phyloP scores from a whole-genome alignment of 1,140 invertebrate species.

The Calliphora vicina region DNA sequence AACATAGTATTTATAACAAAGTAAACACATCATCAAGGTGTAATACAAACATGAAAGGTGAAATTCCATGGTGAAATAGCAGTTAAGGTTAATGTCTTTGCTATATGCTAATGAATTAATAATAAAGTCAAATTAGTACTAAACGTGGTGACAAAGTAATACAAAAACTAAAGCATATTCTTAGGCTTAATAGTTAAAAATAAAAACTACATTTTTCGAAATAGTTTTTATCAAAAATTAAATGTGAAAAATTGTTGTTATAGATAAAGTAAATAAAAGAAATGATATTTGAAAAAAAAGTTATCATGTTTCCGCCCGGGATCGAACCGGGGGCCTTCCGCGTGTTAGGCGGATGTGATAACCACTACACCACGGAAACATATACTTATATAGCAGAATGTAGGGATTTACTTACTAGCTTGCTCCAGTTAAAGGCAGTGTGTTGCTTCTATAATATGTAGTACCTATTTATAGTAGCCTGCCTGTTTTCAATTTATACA shows the following conservation, averaged over 20 bases:
- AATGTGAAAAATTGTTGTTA: too few relatives aligned
- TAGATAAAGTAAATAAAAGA: too few relatives aligned
- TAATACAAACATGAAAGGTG: background rate
- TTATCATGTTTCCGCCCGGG: constrained; percentile 61
- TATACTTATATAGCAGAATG: too few relatives aligned
- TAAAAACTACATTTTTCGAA: too few relatives aligned
- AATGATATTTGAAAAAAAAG: background rate
- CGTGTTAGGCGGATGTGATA: constrained; percentile 64
- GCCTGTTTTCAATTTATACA: too few relatives aligned
- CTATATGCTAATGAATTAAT: background rate
- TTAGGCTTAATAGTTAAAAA: background rate
- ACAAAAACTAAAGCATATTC: background rate
- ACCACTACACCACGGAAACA: constrained; percentile 64
- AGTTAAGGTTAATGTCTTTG: background rate
- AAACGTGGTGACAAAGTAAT: background rate
- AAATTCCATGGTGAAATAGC: too few relatives aligned
- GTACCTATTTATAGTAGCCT: too few relatives aligned
- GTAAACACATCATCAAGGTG: too few relatives aligned
- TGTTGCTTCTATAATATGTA: too few relatives aligned
- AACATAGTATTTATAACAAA: background rate
- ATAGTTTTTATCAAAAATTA: too few relatives aligned
- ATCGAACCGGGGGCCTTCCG: constrained; percentile 64
- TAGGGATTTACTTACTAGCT: too few relatives aligned
- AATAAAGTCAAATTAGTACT: background rate
- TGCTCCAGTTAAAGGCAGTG: too few relatives aligned